Conservation (phyloP, 2,888 invertebrate genomes). For the Bhutanitis thaidina region DNA sequence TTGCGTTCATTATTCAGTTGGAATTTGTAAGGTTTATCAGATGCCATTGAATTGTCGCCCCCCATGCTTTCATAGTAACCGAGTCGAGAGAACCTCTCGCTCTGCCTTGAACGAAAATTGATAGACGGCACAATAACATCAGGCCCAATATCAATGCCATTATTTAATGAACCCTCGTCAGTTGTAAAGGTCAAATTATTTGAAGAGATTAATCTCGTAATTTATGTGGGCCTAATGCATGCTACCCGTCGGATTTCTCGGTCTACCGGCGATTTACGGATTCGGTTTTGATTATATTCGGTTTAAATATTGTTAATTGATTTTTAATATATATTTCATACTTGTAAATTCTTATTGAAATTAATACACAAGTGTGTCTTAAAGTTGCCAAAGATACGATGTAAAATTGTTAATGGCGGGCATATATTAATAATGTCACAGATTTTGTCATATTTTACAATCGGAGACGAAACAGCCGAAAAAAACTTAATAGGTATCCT, state of each 20-base stretch:
- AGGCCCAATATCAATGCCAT: constrained; percentile 71
- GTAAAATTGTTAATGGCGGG: no score
- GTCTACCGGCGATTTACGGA: constrained; percentile 11
- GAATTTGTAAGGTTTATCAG: constrained; percentile 9
- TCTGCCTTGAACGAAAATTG: constrained; percentile 66
- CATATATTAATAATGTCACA: no score
- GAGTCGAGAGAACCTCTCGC: constrained; percentile 42
- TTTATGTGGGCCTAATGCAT: constrained; percentile 71
- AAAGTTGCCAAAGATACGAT: no score
- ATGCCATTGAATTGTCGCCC: constrained; percentile 19
- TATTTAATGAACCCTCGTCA: constrained; percentile 80
- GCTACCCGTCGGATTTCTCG: constrained; percentile 65
- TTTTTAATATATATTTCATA: neutral
- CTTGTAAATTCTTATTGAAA: neutral
- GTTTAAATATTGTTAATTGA: neutral
- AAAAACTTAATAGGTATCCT: no score
- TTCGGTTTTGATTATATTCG: neutral
- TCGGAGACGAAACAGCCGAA: no score
- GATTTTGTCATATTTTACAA: no score
- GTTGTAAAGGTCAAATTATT: constrained; percentile 79
- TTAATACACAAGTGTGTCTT: neutral
- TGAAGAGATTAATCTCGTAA: constrained; percentile 78
- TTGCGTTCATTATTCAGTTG: neutral
- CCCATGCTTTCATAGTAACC: constrained; percentile 20
- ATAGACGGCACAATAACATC: constrained; percentile 76